Evolutionary conservation across 2,888 invertebrate species (phyloP).

Genomic region (Eustalomyia histrio): DNA sequence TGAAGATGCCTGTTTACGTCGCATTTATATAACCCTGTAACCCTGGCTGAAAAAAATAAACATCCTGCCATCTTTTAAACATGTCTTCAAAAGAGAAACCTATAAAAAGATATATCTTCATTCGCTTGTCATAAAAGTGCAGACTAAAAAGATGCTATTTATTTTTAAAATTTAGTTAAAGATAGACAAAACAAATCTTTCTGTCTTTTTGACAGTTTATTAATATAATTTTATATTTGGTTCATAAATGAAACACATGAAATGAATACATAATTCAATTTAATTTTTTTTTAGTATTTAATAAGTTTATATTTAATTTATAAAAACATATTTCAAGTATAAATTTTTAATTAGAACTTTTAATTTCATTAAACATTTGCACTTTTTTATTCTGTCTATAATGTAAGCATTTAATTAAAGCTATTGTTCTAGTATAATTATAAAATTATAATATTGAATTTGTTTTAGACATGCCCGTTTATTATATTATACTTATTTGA

Average conservation of each 20-base stretch:
- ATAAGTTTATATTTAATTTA: not conserved
- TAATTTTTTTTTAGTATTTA: not conserved
- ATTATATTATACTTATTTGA: constrained; percentile 37
- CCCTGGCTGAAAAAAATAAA: no score
- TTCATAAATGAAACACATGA: not conserved
- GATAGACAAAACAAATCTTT: not conserved
- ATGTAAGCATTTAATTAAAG: constrained; percentile 21
- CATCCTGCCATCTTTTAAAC: constrained; percentile 28
- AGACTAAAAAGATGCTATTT: not conserved
- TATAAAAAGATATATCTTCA: not conserved
- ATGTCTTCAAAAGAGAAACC: constrained; percentile 8
- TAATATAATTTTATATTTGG: not conserved
- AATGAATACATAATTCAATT: not conserved
- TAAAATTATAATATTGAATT: constrained; percentile 13
- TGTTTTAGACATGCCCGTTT: constrained; percentile 29
- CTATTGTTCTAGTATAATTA: constrained; percentile 13
- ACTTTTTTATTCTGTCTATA: not conserved
- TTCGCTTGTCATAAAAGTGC: constrained; percentile 2
- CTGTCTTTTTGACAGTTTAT: not conserved
- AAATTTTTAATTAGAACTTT: not conserved
- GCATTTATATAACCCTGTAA: no score
- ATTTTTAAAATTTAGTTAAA: constrained; percentile 9
- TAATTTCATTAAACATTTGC: not conserved
- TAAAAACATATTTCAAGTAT: not conserved
- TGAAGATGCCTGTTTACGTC: no score